Percentiles rank a stretch among this genome's conserved stretches.
phyloP scores from a whole-genome alignment of 2,888 invertebrate species.

The Bombyx huttoni region DNA sequence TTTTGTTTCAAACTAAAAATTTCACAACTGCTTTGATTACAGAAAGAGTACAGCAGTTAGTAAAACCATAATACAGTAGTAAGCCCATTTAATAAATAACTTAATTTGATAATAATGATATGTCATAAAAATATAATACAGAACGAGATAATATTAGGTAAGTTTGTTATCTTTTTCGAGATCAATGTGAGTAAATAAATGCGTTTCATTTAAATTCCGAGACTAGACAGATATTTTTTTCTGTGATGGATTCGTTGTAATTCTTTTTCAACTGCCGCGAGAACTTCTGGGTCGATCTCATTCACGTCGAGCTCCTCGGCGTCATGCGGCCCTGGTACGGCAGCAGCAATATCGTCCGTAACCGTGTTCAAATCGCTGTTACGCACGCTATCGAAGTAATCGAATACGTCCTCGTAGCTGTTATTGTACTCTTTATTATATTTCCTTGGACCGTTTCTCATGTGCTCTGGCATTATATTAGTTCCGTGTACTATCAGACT shows the following conservation, averaged over 20 bases:
- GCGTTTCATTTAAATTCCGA: not conserved
- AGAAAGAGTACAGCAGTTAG: too few relatives aligned
- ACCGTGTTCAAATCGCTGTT: conserved; percentile 19
- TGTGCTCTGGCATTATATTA: conserved; percentile 73
- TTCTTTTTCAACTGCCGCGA: conserved; percentile 43
- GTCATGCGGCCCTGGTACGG: conserved; percentile 25
- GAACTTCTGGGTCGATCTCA: conserved; percentile 26
- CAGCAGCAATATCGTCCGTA: conserved; percentile 20
- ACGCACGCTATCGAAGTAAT: conserved; percentile 18
- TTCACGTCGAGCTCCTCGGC: conserved; percentile 15
- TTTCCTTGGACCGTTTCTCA: conserved; percentile 65
- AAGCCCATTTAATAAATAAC: too few relatives aligned
- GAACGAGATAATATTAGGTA: too few relatives aligned
- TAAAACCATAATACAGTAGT: too few relatives aligned
- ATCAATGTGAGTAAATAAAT: not conserved
- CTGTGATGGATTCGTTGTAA: conserved; percentile 46
- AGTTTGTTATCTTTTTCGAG: too few relatives aligned
- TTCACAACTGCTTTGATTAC: too few relatives aligned
- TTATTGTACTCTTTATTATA: conserved; percentile 65
- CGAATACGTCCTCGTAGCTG: conserved; percentile 19
- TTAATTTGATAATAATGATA: too few relatives aligned
- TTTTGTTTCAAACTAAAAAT: too few relatives aligned
- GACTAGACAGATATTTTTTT: conserved; percentile 11
- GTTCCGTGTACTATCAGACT: conserved; percentile 83
- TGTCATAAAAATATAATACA: too few relatives aligned